These are phyloP conservation scores for Lagopus leucura DNA, from an alignment of 2,113 vertebrate genomes.

Conservation along the genomic window DNA sequence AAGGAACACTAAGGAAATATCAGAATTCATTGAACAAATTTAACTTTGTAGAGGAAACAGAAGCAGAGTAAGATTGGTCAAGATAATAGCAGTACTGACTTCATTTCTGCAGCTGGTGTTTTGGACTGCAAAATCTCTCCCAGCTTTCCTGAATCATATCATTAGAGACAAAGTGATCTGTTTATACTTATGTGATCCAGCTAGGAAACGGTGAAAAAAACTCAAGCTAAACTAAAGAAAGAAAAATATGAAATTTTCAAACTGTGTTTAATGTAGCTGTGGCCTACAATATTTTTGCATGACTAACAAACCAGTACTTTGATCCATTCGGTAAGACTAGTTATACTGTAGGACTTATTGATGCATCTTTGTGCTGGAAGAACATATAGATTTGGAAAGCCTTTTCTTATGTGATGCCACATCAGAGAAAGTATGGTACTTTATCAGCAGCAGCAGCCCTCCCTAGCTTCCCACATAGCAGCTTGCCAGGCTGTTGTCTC, in stretches of 20 bases:
- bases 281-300: background rate
- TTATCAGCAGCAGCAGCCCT: background rate
- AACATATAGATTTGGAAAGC: background rate
- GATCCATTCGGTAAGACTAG: background rate
- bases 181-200: background rate
- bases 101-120: background rate
- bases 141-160: background rate
- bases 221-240: background rate
- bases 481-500: background rate
- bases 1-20: background rate
- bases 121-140: background rate
- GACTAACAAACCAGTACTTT: background rate
- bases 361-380: background rate
- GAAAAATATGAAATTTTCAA: background rate
- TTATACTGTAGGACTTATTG: background rate
- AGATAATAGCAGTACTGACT: background rate
- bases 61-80: background rate
- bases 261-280: background rate
- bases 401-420: background rate
- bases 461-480: background rate
- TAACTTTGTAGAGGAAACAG: background rate
- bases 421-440: background rate
- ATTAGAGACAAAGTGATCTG: background rate
- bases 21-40: background rate
- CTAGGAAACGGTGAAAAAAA: background rate